Evolutionary conservation across 2,888 invertebrate species (phyloP).

Genomic region (Fissipunctia ypsillon): DNA sequence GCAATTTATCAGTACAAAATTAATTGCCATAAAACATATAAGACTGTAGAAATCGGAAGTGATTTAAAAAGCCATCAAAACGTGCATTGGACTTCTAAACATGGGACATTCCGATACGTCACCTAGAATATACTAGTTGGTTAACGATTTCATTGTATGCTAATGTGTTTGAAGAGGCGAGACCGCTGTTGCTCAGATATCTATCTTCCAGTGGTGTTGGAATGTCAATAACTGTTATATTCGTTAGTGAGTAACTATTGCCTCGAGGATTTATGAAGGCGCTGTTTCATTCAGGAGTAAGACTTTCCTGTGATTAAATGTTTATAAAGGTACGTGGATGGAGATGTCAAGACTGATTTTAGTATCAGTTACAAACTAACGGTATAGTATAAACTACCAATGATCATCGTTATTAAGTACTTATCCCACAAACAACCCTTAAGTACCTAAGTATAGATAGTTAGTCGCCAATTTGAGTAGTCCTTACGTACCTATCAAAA

Average conservation of each 20-base stretch:
- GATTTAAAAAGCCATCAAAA: constrained; percentile 21
- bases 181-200: constrained; percentile 48
- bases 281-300: neutral
- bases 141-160: constrained; percentile 72
- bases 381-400: neutral
- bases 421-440: neutral
- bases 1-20: neutral
- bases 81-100: constrained; percentile 57
- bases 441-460: too few species aligned
- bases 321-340: neutral
- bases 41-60: constrained; percentile 24
- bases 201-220: constrained; percentile 48
- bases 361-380: too few species aligned
- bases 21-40: neutral
- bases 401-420: neutral
- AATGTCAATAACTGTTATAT: constrained; percentile 58
- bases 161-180: constrained; percentile 62
- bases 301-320: neutral
- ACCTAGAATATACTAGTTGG: constrained; percentile 53
- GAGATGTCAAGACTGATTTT: neutral
- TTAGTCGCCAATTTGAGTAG: neutral
- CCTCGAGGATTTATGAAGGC: constrained; percentile 31
- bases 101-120: constrained; percentile 53
- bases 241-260: constrained; percentile 26
- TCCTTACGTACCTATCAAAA: too few species aligned